Evolutionary conservation across 2,113 vertebrate species (phyloP), one percentile per base, ranked within the genome.

Genomic region (Gymnogyps californianus): DNA sequence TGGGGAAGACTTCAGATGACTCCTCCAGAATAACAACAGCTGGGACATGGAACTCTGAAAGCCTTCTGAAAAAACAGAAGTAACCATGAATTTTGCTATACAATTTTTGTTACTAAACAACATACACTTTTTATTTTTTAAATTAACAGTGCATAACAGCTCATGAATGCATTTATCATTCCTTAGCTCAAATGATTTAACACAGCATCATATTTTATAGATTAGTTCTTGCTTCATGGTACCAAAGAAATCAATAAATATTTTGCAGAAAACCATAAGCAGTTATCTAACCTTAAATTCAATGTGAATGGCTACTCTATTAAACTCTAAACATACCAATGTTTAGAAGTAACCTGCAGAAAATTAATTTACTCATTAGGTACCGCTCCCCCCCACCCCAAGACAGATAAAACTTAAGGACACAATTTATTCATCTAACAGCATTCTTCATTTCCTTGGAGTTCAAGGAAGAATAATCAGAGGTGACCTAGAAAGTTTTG

Each of bases 11-110:
- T 92, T 94, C 6, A 97, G 79, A 10, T 98, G 95, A 49, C 76
- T 96, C 84, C 90, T 97, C 97, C 99, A 97, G 97, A 99, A 99
- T 22, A 46, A 19, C 92, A 99, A 18, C 59, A 99, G 92, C 49
- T 97, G 92, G 28, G 82, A 93, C 97, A 99, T 98, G 95, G 94
- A 97, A 65, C 54, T 93, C 90, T 93, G 86, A 32, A 98, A 76
- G 31, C 96, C 92, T 89, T 57, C 98, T 98, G 94, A 2, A 76
- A 86, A 57, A 66, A 49, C 58, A 62, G 11, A 46, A 67, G 7
- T 17, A 49, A n/a, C 18, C 44, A n/a, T 22, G 20, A 92, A 22
- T 42, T 70, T n/a, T 66, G 25, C 29, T 58, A 6, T 10, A 16
- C 1, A 6, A 54, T 72, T 94, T 69, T 79, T 66, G 36, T 47